A percentile compares a stretch with the other conserved stretches of the same genome.
Conservation (phyloP, 2,797 vertebrate genomes). For the Netta rufina region DNA sequence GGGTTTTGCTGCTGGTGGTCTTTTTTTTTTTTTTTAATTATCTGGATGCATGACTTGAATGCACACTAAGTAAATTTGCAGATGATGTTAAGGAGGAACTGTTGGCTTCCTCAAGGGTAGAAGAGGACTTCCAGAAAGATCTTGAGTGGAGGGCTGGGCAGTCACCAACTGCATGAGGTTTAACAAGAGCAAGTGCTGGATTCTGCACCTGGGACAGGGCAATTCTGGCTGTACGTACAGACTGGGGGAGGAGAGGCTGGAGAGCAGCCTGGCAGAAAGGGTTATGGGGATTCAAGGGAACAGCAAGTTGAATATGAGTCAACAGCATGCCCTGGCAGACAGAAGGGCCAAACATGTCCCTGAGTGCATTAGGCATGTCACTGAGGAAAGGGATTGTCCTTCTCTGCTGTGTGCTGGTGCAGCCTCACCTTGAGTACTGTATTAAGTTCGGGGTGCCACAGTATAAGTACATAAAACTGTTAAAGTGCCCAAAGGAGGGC, state of each 20-base stretch:
- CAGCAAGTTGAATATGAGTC: neutral
- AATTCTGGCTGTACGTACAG: neutral
- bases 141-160: neutral
- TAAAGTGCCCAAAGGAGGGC: too few relatives aligned
- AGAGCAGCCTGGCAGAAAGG: neutral
- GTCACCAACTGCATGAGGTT: neutral
- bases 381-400: too few relatives aligned
- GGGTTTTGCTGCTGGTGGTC: neutral
- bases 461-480: too few relatives aligned
- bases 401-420: too few relatives aligned
- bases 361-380: too few relatives aligned
- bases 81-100: neutral
- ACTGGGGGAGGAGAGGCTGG: neutral
- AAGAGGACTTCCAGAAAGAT: neutral
- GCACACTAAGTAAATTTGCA: neutral
- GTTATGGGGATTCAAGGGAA: neutral
- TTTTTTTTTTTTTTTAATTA: neutral
- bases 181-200: neutral
- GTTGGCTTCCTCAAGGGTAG: neutral
- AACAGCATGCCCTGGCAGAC: too few relatives aligned
- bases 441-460: too few relatives aligned
- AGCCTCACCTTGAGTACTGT: too few relatives aligned
- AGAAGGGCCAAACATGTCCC: too few relatives aligned
- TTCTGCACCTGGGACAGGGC: neutral
- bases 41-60: neutral